Evolutionary conservation across 2,888 invertebrate species (phyloP), one percentile per base, ranked within the genome.

Genomic region (Apodemia duryi): DNA sequence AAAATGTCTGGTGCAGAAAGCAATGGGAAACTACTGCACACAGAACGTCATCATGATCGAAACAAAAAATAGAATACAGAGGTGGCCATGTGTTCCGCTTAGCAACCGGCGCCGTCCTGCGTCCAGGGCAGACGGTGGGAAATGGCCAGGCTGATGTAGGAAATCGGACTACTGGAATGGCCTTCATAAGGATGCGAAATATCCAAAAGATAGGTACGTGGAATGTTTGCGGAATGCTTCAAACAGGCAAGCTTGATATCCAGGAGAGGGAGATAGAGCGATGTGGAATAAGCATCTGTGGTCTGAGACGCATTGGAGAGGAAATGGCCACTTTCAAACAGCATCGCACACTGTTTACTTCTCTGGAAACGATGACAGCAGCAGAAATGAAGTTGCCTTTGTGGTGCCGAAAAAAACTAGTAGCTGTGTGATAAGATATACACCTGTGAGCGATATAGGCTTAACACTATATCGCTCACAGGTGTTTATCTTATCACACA

Each of bases 231-330:
- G 71, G 71, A 21, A 51, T 73, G 28, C 60, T 65, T 0, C 2
- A 65, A 32, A 57, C 68, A 0, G 71, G 72, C 0, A 73, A 71
- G 5, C 11, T 72, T 9, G 32, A 43, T 1, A 69, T 72, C 7
- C 2, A 70, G 32, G 70, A 71, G 29, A 57, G 61, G 21, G 72
- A 73, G 63, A 13, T 71, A n/a, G 38, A n/a, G n/a, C 62, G 70
- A 52, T 66, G 67, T 32, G 57, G 43, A 2, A 1, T 70, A 1
- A 67, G 29, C n/a, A 67, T 70, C 13, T 71, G 69, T 49, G 71
- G 73, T 1, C 13, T 66, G 71, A 72, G 57, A 72, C 71, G 0
- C 72, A 74, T 21, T 73, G 71, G 71, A 69, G 60, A 54, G 64
- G 65, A 7, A 69, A 61, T 49, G 69, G 73, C 0, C 71, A 71